These are phyloP conservation scores for Drosophila yooni DNA, from an alignment of 2,888 invertebrate genomes.

Conservation along the genomic window DNA sequence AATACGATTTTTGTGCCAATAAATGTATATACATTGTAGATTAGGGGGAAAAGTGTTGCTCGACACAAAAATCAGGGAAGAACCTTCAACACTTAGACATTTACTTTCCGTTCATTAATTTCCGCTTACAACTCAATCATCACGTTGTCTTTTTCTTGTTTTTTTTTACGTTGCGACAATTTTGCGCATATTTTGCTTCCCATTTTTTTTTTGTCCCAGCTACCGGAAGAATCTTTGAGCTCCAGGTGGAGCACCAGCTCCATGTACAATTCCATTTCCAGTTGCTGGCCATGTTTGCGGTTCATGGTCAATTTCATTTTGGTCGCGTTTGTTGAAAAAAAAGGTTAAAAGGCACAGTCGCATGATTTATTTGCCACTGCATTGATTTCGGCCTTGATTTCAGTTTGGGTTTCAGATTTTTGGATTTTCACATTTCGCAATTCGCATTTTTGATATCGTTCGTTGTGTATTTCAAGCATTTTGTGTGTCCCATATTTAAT, in stretches of 20 bases:
- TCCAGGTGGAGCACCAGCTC: slow-evolving; percentile 31
- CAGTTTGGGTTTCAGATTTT: slow-evolving; percentile 20
- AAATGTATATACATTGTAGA: slow-evolving; percentile 36
- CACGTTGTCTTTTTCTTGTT: slow-evolving; percentile 32
- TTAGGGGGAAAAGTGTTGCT: slow-evolving; percentile 34
- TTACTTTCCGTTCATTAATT: slow-evolving; percentile 81
- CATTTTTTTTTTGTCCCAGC: slow-evolving; percentile 7
- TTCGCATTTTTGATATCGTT: background rate
- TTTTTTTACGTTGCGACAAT: slow-evolving; percentile 39
- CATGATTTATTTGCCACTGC: slow-evolving; percentile 73
- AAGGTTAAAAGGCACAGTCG: slow-evolving; percentile 53
- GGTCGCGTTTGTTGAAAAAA: slow-evolving; percentile 56
- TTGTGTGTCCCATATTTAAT: slow-evolving; percentile 46
- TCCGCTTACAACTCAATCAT: slow-evolving; percentile 76
- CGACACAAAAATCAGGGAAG: slow-evolving; percentile 25
- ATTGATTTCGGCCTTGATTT: slow-evolving; percentile 67
- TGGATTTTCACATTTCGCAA: background rate
- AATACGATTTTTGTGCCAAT: slow-evolving; percentile 52
- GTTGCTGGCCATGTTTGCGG: slow-evolving; percentile 52
- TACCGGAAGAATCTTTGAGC: slow-evolving; percentile 15
- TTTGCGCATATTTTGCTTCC: slow-evolving; percentile 53
- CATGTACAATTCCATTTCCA: slow-evolving; percentile 52
- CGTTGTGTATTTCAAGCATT: background rate
- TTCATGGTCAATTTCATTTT: slow-evolving; percentile 65
- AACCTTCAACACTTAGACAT: slow-evolving; percentile 50